Base-by-base conservation (phyloP, 2,797 vertebrate genomes). In the Hozukius guyotensis region DNA sequence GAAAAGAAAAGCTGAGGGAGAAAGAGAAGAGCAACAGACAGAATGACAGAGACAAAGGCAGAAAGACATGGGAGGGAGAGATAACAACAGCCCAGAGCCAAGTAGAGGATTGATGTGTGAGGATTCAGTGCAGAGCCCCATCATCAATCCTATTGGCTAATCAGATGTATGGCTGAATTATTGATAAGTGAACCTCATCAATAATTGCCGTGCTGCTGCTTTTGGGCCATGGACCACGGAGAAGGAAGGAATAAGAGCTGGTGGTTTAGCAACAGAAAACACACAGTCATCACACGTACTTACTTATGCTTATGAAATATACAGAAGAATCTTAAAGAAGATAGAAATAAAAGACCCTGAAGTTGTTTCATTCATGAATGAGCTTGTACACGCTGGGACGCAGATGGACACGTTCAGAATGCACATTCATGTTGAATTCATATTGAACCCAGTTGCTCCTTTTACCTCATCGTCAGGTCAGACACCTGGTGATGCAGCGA, bases 101-200 rank as follows among this genome's bases (percentile, higher is more conserved):
- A 78, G 83, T 60, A 29, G 46, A 74, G 72, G 79, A 90, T 88
- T 92, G 90, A 92, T 88, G 81, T 87, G 86, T 77, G 82, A 82
- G 83, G 87, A 90, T 86, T 91, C 89, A 90, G 78, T 78, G 77
- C 87, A 74, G 80, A 72, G 78, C 18, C 63, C 62, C 22, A 73
- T 91, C 89, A 91, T 95, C 89, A 94, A 92, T 95, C 89, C 89
- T 70, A 90, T 92, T 84, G 90, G 89, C 92, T 94, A 94, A 95
- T 96, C 92, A 93, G 90, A 95, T 92, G 91, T 93, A 92, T 85
- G 76, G 81, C 73, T 96, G 87, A 95, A 95, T 95, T 95, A 95
- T 96, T 95, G 91, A 96, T 95, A 82, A 85, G 73, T 36, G 76
- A 81, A 82, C 74, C 87, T 92, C 92, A 95, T 95, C 92, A 93